A percentile compares a stretch with the other conserved stretches of the same genome.
Conservation (phyloP, 2,888 invertebrate genomes). For the Dioctria rufipes region DNA sequence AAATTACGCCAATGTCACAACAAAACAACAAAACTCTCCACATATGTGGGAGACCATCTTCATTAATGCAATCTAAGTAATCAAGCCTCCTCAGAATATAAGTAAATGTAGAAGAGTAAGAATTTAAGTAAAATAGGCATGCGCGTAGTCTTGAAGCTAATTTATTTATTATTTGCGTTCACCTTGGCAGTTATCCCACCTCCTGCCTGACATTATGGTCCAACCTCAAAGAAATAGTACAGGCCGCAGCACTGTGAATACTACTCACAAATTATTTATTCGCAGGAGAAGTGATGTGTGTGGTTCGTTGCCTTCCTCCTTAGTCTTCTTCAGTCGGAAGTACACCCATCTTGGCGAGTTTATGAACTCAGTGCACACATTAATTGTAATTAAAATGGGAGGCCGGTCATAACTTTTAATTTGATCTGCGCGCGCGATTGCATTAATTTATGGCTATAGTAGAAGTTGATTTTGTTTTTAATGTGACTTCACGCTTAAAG, state of each 20-base stretch:
- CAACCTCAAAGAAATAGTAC: conserved; percentile 10
- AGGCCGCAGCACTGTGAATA: background rate
- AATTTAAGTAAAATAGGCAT: background rate
- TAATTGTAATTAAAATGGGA: conserved; percentile 49
- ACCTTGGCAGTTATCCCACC: conserved; percentile 47
- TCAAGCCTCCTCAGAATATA: background rate
- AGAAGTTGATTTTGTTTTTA: conserved; percentile 19
- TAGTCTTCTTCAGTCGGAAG: conserved; percentile 42
- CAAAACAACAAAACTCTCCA: background rate
- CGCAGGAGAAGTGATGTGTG: background rate
- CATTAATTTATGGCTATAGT: conserved; percentile 30
- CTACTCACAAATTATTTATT: conserved; percentile 36
- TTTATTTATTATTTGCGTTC: conserved; percentile 47
- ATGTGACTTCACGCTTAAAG: conserved; percentile 23
- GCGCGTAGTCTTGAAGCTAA: conserved; percentile 24
- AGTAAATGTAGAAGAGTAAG: too few relatives aligned
- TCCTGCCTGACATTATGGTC: conserved; percentile 17
- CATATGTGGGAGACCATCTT: conserved; percentile 33
- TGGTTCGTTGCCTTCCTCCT: background rate
- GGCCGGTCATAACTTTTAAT: conserved; percentile 35
- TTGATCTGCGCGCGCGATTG: conserved; percentile 34
- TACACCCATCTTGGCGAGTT: conserved; percentile 14
- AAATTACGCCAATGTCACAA: background rate
- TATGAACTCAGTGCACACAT: conserved; percentile 47
- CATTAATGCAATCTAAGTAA: conserved; percentile 18